A percentile compares a stretch with the other conserved stretches of the same genome.
These are phyloP conservation scores for Leucoma salicis DNA, from an alignment of 2,888 invertebrate genomes.

Conservation along the genomic window DNA sequence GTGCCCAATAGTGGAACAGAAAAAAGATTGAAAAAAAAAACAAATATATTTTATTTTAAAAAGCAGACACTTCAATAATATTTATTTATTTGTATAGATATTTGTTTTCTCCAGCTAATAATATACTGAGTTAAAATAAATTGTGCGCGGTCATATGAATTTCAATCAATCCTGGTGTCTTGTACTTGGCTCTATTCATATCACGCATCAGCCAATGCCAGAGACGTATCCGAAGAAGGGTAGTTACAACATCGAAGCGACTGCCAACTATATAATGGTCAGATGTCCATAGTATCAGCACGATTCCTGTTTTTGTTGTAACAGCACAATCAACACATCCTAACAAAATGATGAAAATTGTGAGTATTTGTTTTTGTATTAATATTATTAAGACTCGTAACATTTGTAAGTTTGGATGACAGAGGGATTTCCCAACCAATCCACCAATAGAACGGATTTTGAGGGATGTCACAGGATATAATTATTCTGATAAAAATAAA, in stretches of 20 bases:
- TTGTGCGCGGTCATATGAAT: conserved; percentile 19
- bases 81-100: too few relatives aligned
- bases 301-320: conserved; percentile 54
- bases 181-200: conserved; percentile 46
- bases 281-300: conserved; percentile 36
- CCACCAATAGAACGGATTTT: too few relatives aligned
- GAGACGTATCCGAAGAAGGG: conserved; percentile 49
- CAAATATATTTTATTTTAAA: too few relatives aligned
- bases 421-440: too few relatives aligned
- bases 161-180: conserved; percentile 44
- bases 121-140: neutral
- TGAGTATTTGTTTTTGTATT: conserved; percentile 42
- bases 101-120: too few relatives aligned
- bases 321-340: conserved; percentile 46
- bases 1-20: too few relatives aligned
- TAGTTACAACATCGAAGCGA: conserved; percentile 47
- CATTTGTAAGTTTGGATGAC: too few relatives aligned
- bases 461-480: too few relatives aligned
- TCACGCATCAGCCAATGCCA: conserved; percentile 73
- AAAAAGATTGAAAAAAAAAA: too few relatives aligned
- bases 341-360: conserved; percentile 72
- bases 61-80: too few relatives aligned
- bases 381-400: too few relatives aligned
- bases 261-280: conserved; percentile 58
- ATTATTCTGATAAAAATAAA: too few relatives aligned